A percentile compares a stretch with the other conserved stretches of the same genome.
phyloP scores from a whole-genome alignment of 2,797 vertebrate genomes.

The Melanotaenia pygmaea region DNA sequence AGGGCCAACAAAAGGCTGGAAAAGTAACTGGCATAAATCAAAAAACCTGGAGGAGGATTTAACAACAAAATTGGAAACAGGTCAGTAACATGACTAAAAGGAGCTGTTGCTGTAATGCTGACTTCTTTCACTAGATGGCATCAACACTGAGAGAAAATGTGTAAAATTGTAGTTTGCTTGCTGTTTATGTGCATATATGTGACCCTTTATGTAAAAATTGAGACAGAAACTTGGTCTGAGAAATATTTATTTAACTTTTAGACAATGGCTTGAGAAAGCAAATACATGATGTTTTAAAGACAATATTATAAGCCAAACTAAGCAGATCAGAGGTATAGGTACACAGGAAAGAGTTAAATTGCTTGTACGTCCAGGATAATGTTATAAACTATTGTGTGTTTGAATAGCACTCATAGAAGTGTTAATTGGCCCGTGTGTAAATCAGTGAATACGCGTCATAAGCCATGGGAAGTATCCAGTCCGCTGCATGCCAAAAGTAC shows the following conservation, averaged over 20 bases:
- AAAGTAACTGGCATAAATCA: too few relatives aligned
- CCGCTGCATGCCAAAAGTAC: slow-evolving; percentile 73
- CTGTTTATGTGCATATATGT: neutral
- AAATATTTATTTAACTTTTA: slow-evolving; percentile 23
- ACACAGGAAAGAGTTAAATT: neutral
- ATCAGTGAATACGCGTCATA: slow-evolving; percentile 76
- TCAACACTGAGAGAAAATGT: too few relatives aligned
- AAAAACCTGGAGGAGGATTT: too few relatives aligned
- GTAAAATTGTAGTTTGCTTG: too few relatives aligned
- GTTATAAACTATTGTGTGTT: neutral
- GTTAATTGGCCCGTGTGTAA: neutral
- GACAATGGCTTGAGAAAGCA: neutral
- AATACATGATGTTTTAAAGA: neutral
- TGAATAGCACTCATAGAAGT: too few relatives aligned
- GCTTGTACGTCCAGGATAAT: fast-evolving
- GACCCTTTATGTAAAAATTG: neutral
- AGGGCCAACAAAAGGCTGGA: too few relatives aligned
- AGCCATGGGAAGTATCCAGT: slow-evolving; percentile 77
- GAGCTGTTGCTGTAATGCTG: neutral
- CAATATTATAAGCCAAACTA: neutral
- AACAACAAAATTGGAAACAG: too few relatives aligned
- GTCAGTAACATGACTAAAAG: too few relatives aligned
- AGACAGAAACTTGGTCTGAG: neutral
- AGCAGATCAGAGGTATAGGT: neutral
- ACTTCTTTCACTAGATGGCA: slow-evolving; percentile 1